Percentiles rank a stretch among this genome's conserved stretches.
Conservation (phyloP, 1,140 invertebrate species). For the Augochlora pura region DNA sequence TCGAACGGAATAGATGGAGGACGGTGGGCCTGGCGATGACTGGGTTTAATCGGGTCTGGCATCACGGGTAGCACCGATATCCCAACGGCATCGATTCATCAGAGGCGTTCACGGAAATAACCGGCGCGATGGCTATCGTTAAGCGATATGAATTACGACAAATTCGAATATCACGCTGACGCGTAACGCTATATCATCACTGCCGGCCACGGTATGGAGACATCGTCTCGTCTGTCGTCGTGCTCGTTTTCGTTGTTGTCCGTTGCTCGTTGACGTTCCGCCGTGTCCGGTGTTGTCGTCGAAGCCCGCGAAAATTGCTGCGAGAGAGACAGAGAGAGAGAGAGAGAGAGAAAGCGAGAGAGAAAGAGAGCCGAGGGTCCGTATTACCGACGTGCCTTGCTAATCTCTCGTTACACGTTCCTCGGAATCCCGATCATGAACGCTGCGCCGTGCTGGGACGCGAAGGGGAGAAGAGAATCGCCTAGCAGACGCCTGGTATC, state of each 20-base stretch:
- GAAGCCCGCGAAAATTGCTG: neutral
- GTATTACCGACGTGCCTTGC: conserved; percentile 17
- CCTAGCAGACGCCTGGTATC: conserved; percentile 20
- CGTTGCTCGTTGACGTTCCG: conserved; percentile 40
- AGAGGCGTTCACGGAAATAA: conserved; percentile 61
- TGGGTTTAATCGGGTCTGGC: conserved; percentile 31
- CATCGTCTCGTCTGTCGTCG: conserved; percentile 39
- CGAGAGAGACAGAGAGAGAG: too few relatives aligned
- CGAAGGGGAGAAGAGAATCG: conserved; percentile 32
- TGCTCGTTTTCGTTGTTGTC: conserved; percentile 50
- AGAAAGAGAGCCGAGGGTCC: too few relatives aligned
- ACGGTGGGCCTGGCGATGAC: neutral
- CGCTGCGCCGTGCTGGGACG: neutral
- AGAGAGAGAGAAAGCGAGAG: too few relatives aligned
- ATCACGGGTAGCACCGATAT: conserved; percentile 38
- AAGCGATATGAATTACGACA: conserved; percentile 74
- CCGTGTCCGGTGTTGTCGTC: conserved; percentile 27
- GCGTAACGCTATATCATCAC: conserved; percentile 71
- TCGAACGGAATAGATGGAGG: conserved; percentile 33
- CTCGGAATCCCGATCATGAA: conserved; percentile 49
- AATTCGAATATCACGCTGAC: conserved; percentile 74
- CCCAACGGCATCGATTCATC: conserved; percentile 54
- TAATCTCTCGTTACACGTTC: conserved; percentile 67
- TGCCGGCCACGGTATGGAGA: conserved; percentile 66
- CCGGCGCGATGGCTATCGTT: conserved; percentile 60